Percentiles rank a stretch among this genome's conserved stretches.
These are phyloP conservation scores for Lates japonicus DNA, from an alignment of 2,797 vertebrate genomes.

Conservation along the genomic window DNA sequence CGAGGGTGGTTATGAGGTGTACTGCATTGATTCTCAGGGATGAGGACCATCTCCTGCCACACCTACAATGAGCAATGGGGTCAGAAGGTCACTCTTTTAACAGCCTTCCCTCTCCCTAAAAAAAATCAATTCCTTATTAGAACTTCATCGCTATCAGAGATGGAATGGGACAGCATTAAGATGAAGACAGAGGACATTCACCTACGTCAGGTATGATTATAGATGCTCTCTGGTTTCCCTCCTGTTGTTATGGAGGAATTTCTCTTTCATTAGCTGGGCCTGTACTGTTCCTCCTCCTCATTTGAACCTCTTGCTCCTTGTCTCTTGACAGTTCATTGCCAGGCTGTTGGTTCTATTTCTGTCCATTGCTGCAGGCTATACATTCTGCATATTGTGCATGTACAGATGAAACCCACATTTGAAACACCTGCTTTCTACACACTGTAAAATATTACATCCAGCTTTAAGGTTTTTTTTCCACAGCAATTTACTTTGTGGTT, in stretches of 20 bases:
- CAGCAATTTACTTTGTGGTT: constrained; percentile 4
- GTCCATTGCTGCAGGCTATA: constrained; percentile 77
- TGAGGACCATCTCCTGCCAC: constrained; percentile 68
- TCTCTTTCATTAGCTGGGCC: constrained; percentile 74
- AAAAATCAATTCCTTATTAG: constrained; percentile 86
- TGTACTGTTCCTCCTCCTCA: constrained; percentile 78
- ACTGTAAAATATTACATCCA: constrained; percentile 57
- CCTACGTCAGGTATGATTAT: constrained; percentile 80
- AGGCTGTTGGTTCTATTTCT: constrained; percentile 85
- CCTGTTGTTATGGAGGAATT: constrained; percentile 76
- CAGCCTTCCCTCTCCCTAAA: constrained; percentile 49
- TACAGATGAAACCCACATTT: constrained; percentile 76
- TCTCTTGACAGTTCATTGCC: constrained; percentile 83
- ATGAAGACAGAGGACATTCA: constrained; percentile 83
- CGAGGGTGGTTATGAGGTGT: constrained; percentile 58
- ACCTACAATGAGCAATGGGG: constrained; percentile 74
- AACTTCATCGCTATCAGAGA: constrained; percentile 71
- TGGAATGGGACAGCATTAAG: constrained; percentile 52
- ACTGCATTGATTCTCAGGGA: constrained; percentile 76
- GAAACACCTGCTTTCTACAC: constrained; percentile 78
- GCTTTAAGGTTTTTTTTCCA: constrained; percentile 21
- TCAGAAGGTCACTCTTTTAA: constrained; percentile 77
- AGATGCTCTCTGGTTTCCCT: constrained; percentile 69
- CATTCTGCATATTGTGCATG: constrained; percentile 81
- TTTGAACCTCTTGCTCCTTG: constrained; percentile 79